Base-by-base conservation (phyloP, 92 coral and sea anemone genomes). In the Meandrina meandrites region DNA sequence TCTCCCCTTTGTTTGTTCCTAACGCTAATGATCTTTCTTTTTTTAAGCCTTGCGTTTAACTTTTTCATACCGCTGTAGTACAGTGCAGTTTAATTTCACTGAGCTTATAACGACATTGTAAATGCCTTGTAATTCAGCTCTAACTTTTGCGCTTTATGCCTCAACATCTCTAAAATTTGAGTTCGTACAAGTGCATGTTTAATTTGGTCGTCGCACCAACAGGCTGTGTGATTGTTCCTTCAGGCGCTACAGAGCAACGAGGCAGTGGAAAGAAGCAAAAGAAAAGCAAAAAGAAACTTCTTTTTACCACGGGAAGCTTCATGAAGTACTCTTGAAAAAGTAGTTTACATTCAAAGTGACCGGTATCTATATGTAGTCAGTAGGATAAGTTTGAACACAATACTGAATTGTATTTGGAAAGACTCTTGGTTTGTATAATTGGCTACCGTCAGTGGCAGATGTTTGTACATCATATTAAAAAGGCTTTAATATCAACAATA, bases 291-390 rank as follows among this genome's bases (percentile, higher is more conserved):
- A 96, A 91, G 85, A 93, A 91, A 66, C 91, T 96, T 79, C 96
- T 96, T 31, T 96, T 96, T 69, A 95, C 96, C 74, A 96, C 98
- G 7, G 98, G 98, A 13, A 93, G 88, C 84, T 93, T 92, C 81
- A 94, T 94, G 95, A 94, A 96, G 81, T 96, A 91, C 80, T 56
- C 85, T 54, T 90, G 42, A 86, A 48, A 86, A 35, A 35, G 30
- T 9, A 36, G 11, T 73, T 73, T 16, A 73, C 78, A 19, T 34
- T 73, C 48, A 27, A 19, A 36, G 14, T 4, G 51, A 24, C 17
- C 51, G 22, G 51, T 50, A 22, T 70, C 28, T 22, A 31, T 34
- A n/a, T 67, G 36, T 31, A 70, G 36, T 17, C 10, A 18, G 83
- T 54, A 57, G 9, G 50, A 5, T 57, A 37, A 28, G 40, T 58